Evolutionary conservation across 2,113 vertebrate genomes (phyloP).

Genomic region (Tympanuchus pallidicinctus): DNA sequence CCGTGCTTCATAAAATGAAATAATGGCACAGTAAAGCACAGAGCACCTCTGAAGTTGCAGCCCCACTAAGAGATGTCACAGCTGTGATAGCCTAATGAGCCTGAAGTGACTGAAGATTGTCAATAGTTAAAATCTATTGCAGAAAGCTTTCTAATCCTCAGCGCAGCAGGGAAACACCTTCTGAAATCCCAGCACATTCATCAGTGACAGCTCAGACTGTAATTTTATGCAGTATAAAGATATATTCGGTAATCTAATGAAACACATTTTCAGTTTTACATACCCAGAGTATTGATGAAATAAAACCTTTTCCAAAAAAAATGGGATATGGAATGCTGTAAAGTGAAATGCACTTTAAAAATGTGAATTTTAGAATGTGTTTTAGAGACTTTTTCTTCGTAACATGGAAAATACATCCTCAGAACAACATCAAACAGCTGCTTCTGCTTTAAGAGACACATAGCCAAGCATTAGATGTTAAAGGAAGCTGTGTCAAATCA

Average conservation of each 20-base stretch:
- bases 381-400: background rate
- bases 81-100: slow-evolving; percentile 37
- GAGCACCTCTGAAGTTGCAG: slow-evolving; percentile 22
- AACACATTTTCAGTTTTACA: background rate
- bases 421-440: background rate
- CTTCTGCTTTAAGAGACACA: background rate
- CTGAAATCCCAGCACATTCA: slow-evolving; percentile 20
- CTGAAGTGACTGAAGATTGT: slow-evolving; percentile 39
- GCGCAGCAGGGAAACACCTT: slow-evolving; percentile 32
- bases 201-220: slow-evolving; percentile 5
- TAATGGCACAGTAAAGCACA: slow-evolving; percentile 9
- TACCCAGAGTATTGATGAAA: background rate
- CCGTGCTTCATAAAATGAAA: slow-evolving; percentile 17
- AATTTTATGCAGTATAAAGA: slow-evolving; percentile 4
- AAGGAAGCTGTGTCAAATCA: background rate
- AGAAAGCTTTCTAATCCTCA: slow-evolving; percentile 42
- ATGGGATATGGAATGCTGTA: background rate
- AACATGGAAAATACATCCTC: background rate
- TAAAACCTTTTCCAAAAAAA: background rate
- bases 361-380: background rate
- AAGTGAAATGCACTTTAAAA: background rate
- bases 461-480: background rate
- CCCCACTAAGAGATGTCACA: slow-evolving; percentile 12
- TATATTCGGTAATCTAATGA: background rate
- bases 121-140: slow-evolving; percentile 38